These are phyloP conservation scores for Mus pahari DNA, from an alignment of 2,113 vertebrate species.

Conservation along the genomic window DNA sequence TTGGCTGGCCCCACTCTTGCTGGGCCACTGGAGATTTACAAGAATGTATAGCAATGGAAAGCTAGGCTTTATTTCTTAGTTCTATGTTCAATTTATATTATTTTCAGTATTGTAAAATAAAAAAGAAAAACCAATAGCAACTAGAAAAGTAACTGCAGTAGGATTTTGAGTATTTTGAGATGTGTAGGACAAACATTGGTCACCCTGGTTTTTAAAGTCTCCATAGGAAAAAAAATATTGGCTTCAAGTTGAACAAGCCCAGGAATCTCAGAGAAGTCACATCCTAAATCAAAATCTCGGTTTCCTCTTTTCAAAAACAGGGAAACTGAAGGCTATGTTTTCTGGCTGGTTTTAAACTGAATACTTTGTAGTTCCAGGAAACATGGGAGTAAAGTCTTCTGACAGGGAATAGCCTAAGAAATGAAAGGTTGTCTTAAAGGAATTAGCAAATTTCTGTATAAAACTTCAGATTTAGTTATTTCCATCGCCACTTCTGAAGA, in stretches of 20 bases:
- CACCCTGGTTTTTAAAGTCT: background rate
- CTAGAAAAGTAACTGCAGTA: background rate
- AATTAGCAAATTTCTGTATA: background rate
- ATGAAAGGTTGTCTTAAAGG: background rate
- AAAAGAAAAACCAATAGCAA: background rate
- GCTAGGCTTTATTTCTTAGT: background rate
- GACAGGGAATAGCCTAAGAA: background rate
- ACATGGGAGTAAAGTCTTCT: background rate
- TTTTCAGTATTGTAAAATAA: background rate
- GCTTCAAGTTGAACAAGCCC: background rate
- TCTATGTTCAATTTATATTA: background rate
- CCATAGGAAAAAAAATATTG: background rate
- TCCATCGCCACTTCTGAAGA: background rate
- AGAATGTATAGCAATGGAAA: background rate
- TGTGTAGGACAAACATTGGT: background rate
- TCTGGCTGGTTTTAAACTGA: background rate
- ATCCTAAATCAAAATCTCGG: background rate
- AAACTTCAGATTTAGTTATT: background rate
- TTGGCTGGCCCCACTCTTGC: too few relatives aligned
- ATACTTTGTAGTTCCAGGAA: background rate
- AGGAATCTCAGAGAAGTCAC: background rate
- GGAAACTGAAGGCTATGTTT: constrained; percentile 4
- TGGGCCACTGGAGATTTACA: background rate
- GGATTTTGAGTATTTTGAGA: background rate
- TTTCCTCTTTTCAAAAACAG: constrained; percentile 36